Evolutionary conservation across 2,888 invertebrate species (phyloP), one percentile per base, ranked within the genome.

Genomic region (Drosophila vallismaia): DNA sequence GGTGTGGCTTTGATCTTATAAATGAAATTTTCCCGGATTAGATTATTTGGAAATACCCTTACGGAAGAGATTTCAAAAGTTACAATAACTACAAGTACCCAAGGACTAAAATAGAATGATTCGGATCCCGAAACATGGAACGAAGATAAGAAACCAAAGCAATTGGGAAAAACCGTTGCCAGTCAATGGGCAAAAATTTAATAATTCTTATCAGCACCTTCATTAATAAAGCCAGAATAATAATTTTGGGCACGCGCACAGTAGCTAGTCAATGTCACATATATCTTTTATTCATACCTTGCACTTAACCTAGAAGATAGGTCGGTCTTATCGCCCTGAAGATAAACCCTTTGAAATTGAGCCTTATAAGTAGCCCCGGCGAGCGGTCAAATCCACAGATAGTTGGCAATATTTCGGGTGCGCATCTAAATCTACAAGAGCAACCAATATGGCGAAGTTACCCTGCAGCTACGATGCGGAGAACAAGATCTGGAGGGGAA

Each of bases 231-330:
- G 2, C 5, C 36, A n/a, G n/a, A 36, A 36, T 36, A n/a, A 36
- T 36, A 36, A 36, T 36, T 36, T 36, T 12, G n/a, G 36, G 36
- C 36, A 36, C 36, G 36, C 36, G 36, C 36, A 36, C n/a, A 5
- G 0, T 4, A 6, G 19, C 40, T 62, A 40, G 46, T 45, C 52
- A 64, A 24, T 31, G 31, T 5, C 38, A 24, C 67, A 66, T 64
- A 64, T 66, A 66, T 64, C 64, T 45, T 66, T 52, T 67, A 64
- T 66, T 64, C 45, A 64, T 52, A 64, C 67, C 67, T 64, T 64
- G 67, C 52, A 67, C 66, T 66, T 64, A 64, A 31, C 45, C 53
- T 64, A 9, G 40, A 19, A 19, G 19, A 19, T 42, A 66, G 67
- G 45, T 51, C 14, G 33, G 29, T 67, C 67, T 64, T 66, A 64